Evolutionary conservation across 2,113 vertebrate genomes (phyloP), one percentile per base, ranked within the genome.

Genomic region (Pogonocichla stellata): DNA sequence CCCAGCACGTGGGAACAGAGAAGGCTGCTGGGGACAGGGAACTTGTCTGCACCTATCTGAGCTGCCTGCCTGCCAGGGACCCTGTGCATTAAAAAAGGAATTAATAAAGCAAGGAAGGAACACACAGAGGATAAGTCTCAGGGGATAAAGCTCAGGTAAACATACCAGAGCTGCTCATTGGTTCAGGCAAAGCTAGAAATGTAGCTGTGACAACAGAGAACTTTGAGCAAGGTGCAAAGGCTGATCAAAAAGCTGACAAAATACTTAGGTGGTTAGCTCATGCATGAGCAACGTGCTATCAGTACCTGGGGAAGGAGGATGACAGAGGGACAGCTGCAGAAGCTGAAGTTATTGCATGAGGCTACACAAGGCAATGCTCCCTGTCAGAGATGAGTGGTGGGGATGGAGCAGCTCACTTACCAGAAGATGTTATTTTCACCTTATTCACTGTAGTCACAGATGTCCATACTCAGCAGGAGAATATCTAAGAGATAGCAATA

Each of bases 191-290:
- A 92, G 66, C 66, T 82, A 80, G 42, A 74, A 85, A 40, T 28
- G 54, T 88, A 80, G 50, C 74, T 88, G 93, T 92, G 75, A 81
- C 86, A 86, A 80, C 88, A 88, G 51, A 70, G 50, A 86, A 92
- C 86, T 66, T 86, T 18, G 67, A 33, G 33, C 95, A 95, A 95
- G 64, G 94, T 88, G 75, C 92, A 97, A 95, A 97, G 90, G 58
- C 60, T 88, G 54, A 92, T 93, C 33, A 86, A 96, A 93, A 95
- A 90, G 54, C 47, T 47, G 82, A 94, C 90, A 92, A 92, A 96
- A 92, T 90, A 25, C 82, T 60, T 90, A 47, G 11, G 64, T 54
- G 26, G 56, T 93, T 93, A 96, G 51, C 80, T 96, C 66, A 83
- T 42, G 28, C 54, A 36, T 0, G 1, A 64, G 25, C 54, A 80